These are phyloP conservation scores for Tenthredo notha DNA, from an alignment of 2,888 invertebrate genomes.

Conservation along the genomic window DNA sequence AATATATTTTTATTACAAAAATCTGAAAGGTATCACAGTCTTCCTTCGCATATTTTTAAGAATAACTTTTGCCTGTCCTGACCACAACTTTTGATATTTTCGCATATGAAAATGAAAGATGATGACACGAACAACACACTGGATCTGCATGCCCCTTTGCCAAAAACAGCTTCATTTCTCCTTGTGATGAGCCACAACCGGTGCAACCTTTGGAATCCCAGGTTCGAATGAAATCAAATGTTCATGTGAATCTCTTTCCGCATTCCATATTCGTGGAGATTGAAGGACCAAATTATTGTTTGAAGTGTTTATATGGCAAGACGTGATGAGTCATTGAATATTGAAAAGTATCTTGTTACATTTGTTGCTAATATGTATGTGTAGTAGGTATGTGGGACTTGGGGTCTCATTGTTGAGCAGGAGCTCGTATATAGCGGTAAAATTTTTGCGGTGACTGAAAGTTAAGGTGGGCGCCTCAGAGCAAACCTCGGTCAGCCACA, in stretches of 20 bases:
- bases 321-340: not conserved
- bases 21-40: too few species aligned
- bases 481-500: conserved; percentile 77
- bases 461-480: conserved; percentile 72
- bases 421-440: conserved; percentile 56
- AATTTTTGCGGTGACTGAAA: conserved; percentile 73
- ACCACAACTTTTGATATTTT: too few species aligned
- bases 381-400: not conserved
- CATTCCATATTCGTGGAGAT: not conserved
- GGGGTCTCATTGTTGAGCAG: not conserved
- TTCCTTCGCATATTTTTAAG: too few species aligned
- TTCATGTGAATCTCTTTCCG: not conserved
- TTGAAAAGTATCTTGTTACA: conserved; percentile 29
- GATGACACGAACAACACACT: not conserved
- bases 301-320: not conserved
- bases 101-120: too few species aligned
- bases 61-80: too few species aligned
- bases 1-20: too few species aligned
- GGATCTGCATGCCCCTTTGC: not conserved
- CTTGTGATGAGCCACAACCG: not conserved
- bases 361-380: conserved; percentile 14
- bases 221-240: not conserved
- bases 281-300: not conserved
- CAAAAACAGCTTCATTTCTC: not conserved
- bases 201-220: not conserved